Evolutionary conservation across 2,113 vertebrate species (phyloP).

Genomic region (Eira barbara): DNA sequence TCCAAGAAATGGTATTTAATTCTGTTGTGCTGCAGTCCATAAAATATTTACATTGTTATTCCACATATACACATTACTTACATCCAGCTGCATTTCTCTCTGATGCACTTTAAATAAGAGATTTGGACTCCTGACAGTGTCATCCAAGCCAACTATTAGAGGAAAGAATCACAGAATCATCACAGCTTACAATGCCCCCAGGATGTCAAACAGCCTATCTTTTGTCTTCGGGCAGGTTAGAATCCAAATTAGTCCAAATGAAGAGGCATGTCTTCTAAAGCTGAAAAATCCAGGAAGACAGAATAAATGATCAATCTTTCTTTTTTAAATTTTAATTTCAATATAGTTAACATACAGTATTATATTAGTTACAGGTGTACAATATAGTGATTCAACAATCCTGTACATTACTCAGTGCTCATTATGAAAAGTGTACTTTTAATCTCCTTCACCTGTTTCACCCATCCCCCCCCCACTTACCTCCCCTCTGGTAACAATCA

Average conservation of each 20-base stretch:
- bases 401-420: background rate
- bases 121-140: constrained; percentile 60
- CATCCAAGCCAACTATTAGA: constrained; percentile 8
- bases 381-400: background rate
- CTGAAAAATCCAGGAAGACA: background rate
- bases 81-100: constrained; percentile 38
- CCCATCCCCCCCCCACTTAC: background rate
- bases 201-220: background rate
- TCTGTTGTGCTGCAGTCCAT: constrained; percentile 62
- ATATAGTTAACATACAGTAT: background rate
- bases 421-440: background rate
- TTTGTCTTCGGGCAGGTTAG: background rate
- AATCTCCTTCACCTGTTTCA: background rate
- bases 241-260: background rate
- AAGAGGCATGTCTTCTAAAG: background rate
- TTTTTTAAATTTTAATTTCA: background rate
- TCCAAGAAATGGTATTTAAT: constrained; percentile 63
- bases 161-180: background rate
- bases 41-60: constrained; percentile 72
- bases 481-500: background rate
- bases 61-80: constrained; percentile 45
- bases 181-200: background rate
- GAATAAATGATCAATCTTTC: background rate
- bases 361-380: background rate
- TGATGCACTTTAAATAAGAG: constrained; percentile 56